A percentile compares a stretch with the other conserved stretches of the same genome.
phyloP scores from a whole-genome alignment of 2,113 vertebrate genomes.

The Mormoops blainvillei region DNA sequence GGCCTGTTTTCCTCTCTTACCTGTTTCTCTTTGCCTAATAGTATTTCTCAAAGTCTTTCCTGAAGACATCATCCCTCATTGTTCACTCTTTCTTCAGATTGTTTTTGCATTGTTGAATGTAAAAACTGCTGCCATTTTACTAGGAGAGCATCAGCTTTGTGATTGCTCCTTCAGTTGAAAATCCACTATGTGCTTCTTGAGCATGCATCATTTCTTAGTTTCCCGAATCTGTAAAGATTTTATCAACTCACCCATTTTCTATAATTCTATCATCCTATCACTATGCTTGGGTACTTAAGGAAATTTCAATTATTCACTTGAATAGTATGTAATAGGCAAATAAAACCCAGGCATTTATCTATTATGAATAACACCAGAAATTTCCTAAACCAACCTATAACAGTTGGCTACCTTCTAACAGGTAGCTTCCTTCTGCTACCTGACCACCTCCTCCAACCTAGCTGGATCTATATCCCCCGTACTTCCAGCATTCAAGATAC shows the following conservation, averaged over 20 bases:
- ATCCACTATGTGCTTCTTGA: neutral
- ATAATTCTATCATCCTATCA: neutral
- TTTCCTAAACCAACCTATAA: neutral
- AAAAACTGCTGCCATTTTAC: neutral
- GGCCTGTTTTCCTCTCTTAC: neutral
- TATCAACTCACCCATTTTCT: neutral
- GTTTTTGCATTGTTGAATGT: neutral
- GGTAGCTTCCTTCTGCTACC: neutral
- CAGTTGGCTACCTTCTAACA: neutral
- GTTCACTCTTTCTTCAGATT: neutral
- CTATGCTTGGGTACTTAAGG: neutral
- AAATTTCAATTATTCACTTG: neutral
- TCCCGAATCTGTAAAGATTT: neutral
- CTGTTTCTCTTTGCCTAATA: neutral
- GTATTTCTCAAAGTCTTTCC: neutral
- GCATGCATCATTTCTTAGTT: neutral
- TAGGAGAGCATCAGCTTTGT: neutral
- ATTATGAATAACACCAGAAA: neutral
- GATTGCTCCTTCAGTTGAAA: neutral
- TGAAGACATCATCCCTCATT: neutral
- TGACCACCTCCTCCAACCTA: neutral
- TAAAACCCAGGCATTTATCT: neutral
- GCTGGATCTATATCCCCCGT: neutral
- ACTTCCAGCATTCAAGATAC: neutral
- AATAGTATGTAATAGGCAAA: neutral